Evolutionary conservation across 2,888 invertebrate species (phyloP).

Genomic region (Elysia crispata): DNA sequence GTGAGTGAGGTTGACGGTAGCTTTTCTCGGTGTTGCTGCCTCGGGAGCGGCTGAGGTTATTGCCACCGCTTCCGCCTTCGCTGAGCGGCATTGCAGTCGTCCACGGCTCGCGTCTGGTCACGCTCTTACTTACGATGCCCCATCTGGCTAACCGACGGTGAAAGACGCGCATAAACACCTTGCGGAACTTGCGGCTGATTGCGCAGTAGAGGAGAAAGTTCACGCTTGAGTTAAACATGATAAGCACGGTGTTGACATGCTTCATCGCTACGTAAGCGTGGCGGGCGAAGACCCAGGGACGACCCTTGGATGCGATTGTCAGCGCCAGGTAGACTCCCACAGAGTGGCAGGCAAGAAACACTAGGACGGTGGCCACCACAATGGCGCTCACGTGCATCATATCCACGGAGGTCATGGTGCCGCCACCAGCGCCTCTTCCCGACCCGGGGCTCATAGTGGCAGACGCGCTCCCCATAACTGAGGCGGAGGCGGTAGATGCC

Average conservation of each 20-base stretch:
- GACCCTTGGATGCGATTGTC: constrained; percentile 55
- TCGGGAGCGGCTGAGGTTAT: constrained; percentile 19
- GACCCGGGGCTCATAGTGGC: neutral
- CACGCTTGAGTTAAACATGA: constrained; percentile 58
- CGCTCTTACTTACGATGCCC: constrained; percentile 31
- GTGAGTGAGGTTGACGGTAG: constrained; percentile 22
- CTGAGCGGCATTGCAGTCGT: constrained; percentile 53
- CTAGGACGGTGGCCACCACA: constrained; percentile 57
- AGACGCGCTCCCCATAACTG: neutral
- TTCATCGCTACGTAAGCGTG: constrained; percentile 51
- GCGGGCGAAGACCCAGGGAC: constrained; percentile 49
- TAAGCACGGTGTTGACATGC: constrained; percentile 55
- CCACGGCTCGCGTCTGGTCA: constrained; percentile 49
- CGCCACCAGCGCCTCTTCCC: too few species aligned
- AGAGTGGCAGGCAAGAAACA: constrained; percentile 58
- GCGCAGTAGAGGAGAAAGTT: constrained; percentile 60
- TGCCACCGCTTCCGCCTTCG: constrained; percentile 51
- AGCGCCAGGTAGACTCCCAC: constrained; percentile 57
- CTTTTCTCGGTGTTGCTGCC: constrained; percentile 15
- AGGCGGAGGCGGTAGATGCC: constrained; percentile 35
- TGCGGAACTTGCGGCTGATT: constrained; percentile 60
- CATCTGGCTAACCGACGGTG: constrained; percentile 38
- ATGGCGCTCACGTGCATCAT: constrained; percentile 57
- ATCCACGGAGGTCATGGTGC: constrained; percentile 53
- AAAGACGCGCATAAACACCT: constrained; percentile 52